Evolutionary conservation across 1,140 invertebrate species (phyloP).

Genomic region (Bemisia tabaci): DNA sequence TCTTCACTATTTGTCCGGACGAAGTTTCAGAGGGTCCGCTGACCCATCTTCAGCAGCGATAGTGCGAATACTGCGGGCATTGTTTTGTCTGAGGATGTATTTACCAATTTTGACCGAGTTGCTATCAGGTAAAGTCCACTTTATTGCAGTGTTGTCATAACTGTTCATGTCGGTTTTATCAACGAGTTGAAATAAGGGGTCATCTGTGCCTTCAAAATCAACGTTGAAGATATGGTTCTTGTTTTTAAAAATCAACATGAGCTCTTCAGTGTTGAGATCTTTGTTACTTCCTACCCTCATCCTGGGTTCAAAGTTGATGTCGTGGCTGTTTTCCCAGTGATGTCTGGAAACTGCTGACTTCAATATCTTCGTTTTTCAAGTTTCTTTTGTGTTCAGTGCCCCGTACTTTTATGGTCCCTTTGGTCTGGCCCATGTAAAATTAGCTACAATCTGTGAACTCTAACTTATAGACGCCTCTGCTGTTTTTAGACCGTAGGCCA

Average conservation of each 20-base stretch:
- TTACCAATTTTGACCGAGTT: too few species aligned
- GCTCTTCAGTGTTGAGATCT: background rate
- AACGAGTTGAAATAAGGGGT: background rate
- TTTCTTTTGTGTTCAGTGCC: background rate
- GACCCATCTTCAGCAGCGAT: too few species aligned
- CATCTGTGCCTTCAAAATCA: background rate
- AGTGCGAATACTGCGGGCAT: too few species aligned
- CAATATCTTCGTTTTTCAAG: background rate
- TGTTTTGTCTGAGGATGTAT: too few species aligned
- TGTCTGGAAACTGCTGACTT: background rate
- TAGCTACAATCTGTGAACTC: background rate
- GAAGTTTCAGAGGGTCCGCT: too few species aligned
- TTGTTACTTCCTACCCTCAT: background rate
- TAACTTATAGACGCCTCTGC: background rate
- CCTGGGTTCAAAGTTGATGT: background rate
- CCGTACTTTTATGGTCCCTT: background rate
- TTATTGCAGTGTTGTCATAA: background rate
- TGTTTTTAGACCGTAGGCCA: too few species aligned
- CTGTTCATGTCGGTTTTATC: background rate
- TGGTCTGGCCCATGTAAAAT: background rate
- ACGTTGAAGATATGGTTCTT: background rate
- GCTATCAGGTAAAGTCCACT: too few species aligned
- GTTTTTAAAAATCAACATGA: background rate
- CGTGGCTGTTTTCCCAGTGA: background rate
- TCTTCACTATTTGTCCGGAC: too few species aligned